Conservation (phyloP, 2,113 vertebrate species). For the Euleptes europaea region DNA sequence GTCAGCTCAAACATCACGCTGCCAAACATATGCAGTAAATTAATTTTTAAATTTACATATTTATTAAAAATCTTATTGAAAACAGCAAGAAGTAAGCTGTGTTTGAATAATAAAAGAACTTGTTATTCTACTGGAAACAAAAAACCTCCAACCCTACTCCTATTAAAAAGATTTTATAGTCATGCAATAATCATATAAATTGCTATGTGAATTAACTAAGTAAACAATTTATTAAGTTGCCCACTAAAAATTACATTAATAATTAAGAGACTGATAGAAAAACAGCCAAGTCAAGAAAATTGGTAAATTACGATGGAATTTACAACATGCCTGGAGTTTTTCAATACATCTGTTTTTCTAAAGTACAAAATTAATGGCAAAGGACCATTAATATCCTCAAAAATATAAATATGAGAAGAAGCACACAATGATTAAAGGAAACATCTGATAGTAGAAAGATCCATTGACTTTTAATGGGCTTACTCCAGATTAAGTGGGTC, state of each 20-base stretch:
- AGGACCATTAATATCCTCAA: neutral
- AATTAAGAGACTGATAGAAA: conserved; percentile 47
- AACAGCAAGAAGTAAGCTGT: conserved; percentile 75
- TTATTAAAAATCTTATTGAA: conserved; percentile 82
- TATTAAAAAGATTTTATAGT: conserved; percentile 72
- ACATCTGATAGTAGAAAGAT: neutral
- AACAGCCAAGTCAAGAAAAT: conserved; percentile 47
- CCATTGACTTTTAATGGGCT: neutral
- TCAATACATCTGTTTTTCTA: neutral
- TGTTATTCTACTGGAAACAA: conserved; percentile 74
- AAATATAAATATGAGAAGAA: neutral
- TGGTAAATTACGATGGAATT: conserved; percentile 27
- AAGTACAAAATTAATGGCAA: neutral
- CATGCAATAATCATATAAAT: conserved; percentile 70
- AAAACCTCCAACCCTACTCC: conserved; percentile 29
- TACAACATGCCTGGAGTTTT: conserved; percentile 12
- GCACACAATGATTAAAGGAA: neutral
- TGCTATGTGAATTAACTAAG: conserved; percentile 72
- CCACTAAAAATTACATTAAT: conserved; percentile 58
- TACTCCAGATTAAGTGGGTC: no score
- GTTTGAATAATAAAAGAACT: conserved; percentile 81
- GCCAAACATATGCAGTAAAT: conserved; percentile 77
- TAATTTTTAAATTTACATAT: conserved; percentile 84
- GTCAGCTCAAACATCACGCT: conserved; percentile 75
- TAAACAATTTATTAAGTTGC: conserved; percentile 64